Evolutionary conservation across 2,797 vertebrate species (phyloP), one percentile per base, ranked within the genome.

Genomic region (Mastacembelus armatus): DNA sequence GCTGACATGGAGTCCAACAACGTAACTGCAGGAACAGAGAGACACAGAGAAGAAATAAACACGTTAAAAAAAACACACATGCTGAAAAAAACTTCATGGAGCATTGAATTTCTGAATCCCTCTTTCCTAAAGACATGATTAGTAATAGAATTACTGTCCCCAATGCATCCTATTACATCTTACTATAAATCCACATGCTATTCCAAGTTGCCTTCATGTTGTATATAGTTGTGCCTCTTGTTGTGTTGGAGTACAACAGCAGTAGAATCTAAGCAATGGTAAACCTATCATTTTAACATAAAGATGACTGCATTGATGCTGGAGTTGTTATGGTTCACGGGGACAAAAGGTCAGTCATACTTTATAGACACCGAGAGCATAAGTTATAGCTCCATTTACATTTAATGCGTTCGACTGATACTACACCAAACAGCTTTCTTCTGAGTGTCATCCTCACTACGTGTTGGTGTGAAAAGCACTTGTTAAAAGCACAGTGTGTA

Each of bases 1-100:
- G 94, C 94, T 22, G 94, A 95, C 94, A 94, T 94, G 27, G 94
- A 94, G 83, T 95, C 94, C 88, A 95, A 86, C 76, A 95, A 85
- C 10, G 94, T 95, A 67, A 95, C 94, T 95, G 84, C 60, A 86
- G 80, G 57, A 66, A 78, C 26, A 84, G 4, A 30, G 2, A 78
- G 66, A 15, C 16, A 15, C 16, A 21, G 27, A 76, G 15, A 72
- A 26, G 80, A 11, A 71, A 50, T 10, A 74, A 61, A 63, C 9
- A 67, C 19, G 30, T 80, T 42, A 77, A 12, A 30, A 30, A 30
- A 10, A 12, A 74, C 26, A 15, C 40, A 64, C 12, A 30, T n/a
- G 39, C 8, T 29, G 30, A 29, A n/a, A 32, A 11, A 27, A 39
- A 57, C 3, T 22, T 4, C 40, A 3, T 12, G 18, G 19, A 35